phyloP scores from a whole-genome alignment of 2,113 vertebrate species.

The Semicossyphus pulcher region DNA sequence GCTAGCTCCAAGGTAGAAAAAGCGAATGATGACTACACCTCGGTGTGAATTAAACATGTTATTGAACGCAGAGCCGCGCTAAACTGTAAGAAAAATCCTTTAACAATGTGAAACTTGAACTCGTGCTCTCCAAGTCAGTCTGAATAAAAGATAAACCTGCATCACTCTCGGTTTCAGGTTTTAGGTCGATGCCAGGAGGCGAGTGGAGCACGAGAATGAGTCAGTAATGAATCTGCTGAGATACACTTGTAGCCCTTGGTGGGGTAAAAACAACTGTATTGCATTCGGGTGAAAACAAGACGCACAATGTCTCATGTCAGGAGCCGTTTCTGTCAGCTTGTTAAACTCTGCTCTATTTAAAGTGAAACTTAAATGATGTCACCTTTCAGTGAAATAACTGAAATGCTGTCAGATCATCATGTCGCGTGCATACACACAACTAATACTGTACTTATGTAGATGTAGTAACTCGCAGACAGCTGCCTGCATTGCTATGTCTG shows the following conservation, averaged over 20 bases:
- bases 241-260: conserved; percentile 37
- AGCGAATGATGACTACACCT: conserved; percentile 36
- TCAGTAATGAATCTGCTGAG: conserved; percentile 2
- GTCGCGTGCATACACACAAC: conserved; percentile 15
- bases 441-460: conserved; percentile 62
- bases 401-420: conserved; percentile 6
- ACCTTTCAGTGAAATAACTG: no score
- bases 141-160: neutral
- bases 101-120: conserved; percentile 9
- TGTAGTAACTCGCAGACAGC: conserved; percentile 28
- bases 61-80: conserved; percentile 1
- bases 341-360: no score
- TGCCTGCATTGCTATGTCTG: conserved; percentile 41
- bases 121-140: conserved; percentile 6
- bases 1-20: conserved; percentile 30
- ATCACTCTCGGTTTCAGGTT: conserved; percentile 14
- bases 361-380: no score
- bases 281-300: conserved; percentile 15
- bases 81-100: neutral
- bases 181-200: conserved; percentile 16
- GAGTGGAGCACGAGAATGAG: conserved; percentile 25
- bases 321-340: neutral
- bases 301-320: neutral
- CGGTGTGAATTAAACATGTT: conserved; percentile 17
- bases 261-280: conserved; percentile 35